A percentile compares a stretch with the other conserved stretches of the same genome.
Evolutionary conservation across 2,113 vertebrate genomes (phyloP).

Genomic region (Procavia capensis): DNA sequence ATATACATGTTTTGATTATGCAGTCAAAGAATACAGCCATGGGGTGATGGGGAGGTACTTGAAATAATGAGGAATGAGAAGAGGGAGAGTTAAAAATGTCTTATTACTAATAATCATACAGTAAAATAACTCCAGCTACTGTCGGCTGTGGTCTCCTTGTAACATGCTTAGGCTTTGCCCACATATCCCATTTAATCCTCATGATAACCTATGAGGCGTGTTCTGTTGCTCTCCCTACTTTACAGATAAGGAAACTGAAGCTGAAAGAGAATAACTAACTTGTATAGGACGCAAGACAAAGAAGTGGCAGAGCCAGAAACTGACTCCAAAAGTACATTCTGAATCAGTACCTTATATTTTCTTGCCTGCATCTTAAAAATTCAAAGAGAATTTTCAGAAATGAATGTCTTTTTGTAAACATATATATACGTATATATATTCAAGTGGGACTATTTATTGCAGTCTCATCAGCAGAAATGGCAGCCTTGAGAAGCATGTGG

Average conservation of each 20-base stretch:
- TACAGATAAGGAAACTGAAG: not conserved
- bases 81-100: not conserved
- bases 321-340: not conserved
- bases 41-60: not conserved
- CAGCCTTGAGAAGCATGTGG: not conserved
- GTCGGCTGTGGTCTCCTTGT: not conserved
- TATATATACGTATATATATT: too few relatives aligned
- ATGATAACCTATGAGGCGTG: not conserved
- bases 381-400: conserved; percentile 46
- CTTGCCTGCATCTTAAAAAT: conserved; percentile 27
- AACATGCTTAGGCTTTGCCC: not conserved
- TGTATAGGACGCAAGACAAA: not conserved
- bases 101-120: not conserved
- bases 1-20: conserved; percentile 19
- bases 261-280: not conserved
- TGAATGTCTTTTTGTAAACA: not conserved
- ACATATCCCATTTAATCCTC: not conserved
- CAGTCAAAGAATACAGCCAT: not conserved
- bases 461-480: not conserved
- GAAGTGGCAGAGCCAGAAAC: not conserved
- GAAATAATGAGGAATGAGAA: not conserved
- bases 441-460: not conserved
- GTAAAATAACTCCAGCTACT: not conserved
- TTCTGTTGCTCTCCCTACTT: not conserved
- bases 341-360: not conserved